Evolutionary conservation across 1,140 invertebrate genomes (phyloP).

Genomic region (Meloidogyne floridensis): DNA sequence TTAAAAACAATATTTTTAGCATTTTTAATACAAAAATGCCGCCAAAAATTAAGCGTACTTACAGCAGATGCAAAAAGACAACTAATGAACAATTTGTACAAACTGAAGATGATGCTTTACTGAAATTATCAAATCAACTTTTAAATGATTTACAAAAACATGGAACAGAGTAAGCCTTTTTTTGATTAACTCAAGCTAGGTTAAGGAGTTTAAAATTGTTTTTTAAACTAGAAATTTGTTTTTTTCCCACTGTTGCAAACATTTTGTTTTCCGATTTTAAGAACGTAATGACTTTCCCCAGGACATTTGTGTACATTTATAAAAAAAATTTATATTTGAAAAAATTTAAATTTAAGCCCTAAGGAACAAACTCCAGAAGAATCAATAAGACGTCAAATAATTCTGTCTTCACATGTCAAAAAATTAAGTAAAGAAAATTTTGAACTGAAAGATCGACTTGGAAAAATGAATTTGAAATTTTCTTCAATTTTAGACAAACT

Average conservation of each 20-base stretch:
- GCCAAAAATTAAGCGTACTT: background rate
- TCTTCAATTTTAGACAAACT: background rate
- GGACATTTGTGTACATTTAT: too few relatives aligned
- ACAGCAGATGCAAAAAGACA: background rate
- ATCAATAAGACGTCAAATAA: background rate
- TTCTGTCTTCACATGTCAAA: background rate
- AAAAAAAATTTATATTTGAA: too few relatives aligned
- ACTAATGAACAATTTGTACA: background rate
- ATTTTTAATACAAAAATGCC: background rate
- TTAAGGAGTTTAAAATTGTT: too few relatives aligned
- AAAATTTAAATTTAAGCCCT: background rate
- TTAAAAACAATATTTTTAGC: too few relatives aligned
- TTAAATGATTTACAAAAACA: background rate
- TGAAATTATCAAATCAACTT: background rate
- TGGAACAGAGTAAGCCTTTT: background rate
- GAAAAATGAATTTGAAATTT: background rate
- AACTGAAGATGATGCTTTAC: background rate
- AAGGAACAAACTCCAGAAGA: background rate
- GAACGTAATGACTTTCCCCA: too few relatives aligned
- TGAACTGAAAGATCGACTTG: background rate
- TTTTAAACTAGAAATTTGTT: too few relatives aligned
- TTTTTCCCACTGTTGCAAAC: too few relatives aligned
- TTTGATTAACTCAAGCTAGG: too few relatives aligned
- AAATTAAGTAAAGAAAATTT: background rate
- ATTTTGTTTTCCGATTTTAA: too few relatives aligned